phyloP scores from a whole-genome alignment of 2,113 vertebrate species.

The Semnornis frantzii region DNA sequence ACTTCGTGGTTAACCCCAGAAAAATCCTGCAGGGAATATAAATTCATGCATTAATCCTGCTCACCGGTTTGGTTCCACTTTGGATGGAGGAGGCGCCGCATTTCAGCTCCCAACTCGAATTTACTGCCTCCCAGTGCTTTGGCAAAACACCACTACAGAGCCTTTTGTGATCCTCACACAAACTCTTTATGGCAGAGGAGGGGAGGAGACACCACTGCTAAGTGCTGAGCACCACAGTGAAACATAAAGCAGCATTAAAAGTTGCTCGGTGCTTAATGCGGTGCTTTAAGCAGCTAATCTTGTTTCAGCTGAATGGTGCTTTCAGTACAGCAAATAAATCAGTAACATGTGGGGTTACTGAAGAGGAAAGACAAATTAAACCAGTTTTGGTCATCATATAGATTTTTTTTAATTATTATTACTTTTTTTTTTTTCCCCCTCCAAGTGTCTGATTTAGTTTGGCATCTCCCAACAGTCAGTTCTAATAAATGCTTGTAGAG shows the following conservation, averaged over 20 bases:
- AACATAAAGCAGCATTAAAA: constrained; percentile 44
- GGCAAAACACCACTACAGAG: not conserved
- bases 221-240: constrained; percentile 2
- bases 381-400: constrained; percentile 58
- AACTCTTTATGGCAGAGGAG: not conserved
- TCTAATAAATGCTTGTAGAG: constrained; percentile 52
- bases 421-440: not conserved
- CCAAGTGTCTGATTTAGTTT: constrained; percentile 24
- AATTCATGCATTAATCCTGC: constrained; percentile 19
- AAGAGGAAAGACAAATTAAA: constrained; percentile 65
- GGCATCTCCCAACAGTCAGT: constrained; percentile 58
- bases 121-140: not conserved
- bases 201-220: not conserved
- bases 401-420: not conserved
- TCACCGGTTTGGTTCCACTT: not conserved
- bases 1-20: constrained; percentile 13
- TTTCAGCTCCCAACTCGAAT: not conserved
- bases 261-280: not conserved
- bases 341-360: constrained; percentile 39
- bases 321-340: constrained; percentile 64
- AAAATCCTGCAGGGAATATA: constrained; percentile 47
- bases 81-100: not conserved
- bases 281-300: constrained; percentile 54
- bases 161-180: not conserved
- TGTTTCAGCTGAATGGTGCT: constrained; percentile 34